A percentile compares a stretch with the other conserved stretches of the same genome.
Conservation (phyloP, 2,888 invertebrate genomes). For the Synergus gifuensis region DNA sequence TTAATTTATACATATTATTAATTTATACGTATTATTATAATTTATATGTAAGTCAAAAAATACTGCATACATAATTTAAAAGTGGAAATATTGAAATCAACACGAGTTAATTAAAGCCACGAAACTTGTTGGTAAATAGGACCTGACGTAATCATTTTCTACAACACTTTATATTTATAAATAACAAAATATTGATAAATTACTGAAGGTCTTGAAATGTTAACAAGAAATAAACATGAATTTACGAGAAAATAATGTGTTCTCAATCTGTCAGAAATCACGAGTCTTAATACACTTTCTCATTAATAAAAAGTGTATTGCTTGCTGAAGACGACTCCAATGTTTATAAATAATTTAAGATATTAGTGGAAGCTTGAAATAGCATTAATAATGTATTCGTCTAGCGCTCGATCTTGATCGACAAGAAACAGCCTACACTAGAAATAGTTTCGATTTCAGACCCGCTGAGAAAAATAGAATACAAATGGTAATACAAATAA, state of each 20-base stretch:
- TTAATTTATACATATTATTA: no score
- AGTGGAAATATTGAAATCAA: background rate
- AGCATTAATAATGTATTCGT: slow-evolving; percentile 10
- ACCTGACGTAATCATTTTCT: background rate
- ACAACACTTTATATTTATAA: background rate
- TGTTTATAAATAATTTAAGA: background rate
- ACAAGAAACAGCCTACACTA: slow-evolving; percentile 9
- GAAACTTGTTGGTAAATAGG: background rate
- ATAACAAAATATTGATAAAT: background rate
- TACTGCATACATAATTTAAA: no score
- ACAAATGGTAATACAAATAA: slow-evolving; percentile 23
- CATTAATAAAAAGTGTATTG: background rate
- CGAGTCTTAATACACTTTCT: background rate
- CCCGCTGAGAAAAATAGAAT: slow-evolving; percentile 12
- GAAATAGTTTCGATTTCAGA: slow-evolving; percentile 25
- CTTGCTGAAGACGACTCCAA: background rate
- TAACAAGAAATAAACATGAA: background rate
- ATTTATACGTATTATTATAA: no score
- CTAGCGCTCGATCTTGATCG: slow-evolving; percentile 3
- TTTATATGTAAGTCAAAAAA: no score
- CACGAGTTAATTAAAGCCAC: background rate
- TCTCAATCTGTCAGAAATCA: background rate
- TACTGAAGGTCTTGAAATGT: background rate
- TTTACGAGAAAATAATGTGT: background rate
- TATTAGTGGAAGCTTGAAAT: slow-evolving; percentile 2